Evolutionary conservation across 2,113 vertebrate genomes (phyloP).

Genomic region (Crotalus helleri): DNA sequence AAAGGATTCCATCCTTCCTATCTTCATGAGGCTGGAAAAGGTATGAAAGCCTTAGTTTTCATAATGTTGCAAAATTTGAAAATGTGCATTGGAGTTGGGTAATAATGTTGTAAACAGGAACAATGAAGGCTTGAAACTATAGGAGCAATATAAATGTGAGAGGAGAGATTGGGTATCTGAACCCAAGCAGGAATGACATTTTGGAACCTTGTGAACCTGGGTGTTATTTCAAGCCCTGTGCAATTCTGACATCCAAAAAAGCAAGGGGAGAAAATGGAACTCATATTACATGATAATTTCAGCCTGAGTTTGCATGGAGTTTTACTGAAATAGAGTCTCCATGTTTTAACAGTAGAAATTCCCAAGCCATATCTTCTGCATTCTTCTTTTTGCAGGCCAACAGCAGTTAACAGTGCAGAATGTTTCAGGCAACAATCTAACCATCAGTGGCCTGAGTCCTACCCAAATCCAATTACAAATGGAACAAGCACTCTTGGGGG

Average conservation of each 20-base stretch:
- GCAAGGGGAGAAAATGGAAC: not conserved
- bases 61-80: too few relatives aligned
- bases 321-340: not conserved
- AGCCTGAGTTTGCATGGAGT: not conserved
- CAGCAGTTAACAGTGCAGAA: conserved; percentile 94
- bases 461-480: conserved; percentile 87
- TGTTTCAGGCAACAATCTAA: conserved; percentile 84
- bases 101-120: not conserved
- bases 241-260: not conserved
- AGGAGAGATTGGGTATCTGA: too few relatives aligned
- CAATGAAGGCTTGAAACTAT: too few relatives aligned
- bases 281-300: not conserved
- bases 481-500: conserved; percentile 87
- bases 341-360: not conserved
- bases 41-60: too few relatives aligned
- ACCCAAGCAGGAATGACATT: not conserved
- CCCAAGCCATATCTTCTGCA: not conserved
- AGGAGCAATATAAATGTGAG: too few relatives aligned
- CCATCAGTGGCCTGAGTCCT: conserved; percentile 82
- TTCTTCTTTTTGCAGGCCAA: conserved; percentile 73
- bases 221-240: too few relatives aligned
- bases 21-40: not conserved
- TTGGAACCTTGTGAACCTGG: too few relatives aligned
- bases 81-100: not conserved
- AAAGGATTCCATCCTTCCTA: not conserved